Percentiles rank a stretch among this genome's conserved stretches.
phyloP scores from a whole-genome alignment of 2,797 vertebrate genomes.

The Nyctibius grandis region DNA sequence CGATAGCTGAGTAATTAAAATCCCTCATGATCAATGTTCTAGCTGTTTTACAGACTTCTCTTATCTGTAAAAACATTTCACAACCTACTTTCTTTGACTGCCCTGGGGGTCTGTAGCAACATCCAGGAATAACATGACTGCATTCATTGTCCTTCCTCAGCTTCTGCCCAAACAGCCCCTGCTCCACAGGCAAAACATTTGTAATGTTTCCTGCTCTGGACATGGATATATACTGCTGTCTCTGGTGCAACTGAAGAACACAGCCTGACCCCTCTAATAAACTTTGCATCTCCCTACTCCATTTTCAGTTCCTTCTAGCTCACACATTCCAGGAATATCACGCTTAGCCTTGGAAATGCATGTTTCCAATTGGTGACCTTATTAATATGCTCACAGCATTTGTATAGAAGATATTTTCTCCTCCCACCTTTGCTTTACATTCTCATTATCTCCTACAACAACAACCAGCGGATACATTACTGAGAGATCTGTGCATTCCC shows the following conservation, averaged over 20 bases:
- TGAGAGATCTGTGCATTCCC: slow-evolving; percentile 37
- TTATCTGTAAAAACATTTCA: slow-evolving; percentile 50
- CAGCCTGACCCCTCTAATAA: background rate
- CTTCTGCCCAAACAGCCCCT: slow-evolving; percentile 5
- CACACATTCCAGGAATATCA: slow-evolving; percentile 23
- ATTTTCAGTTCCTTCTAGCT: background rate
- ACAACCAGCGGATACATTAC: slow-evolving; percentile 36
- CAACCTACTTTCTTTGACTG: slow-evolving; percentile 48
- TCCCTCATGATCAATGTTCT: slow-evolving; percentile 44
- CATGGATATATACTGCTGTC: background rate
- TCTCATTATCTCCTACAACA: slow-evolving; percentile 37
- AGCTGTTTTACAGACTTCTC: slow-evolving; percentile 47
- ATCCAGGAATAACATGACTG: slow-evolving; percentile 24
- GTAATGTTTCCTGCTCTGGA: background rate
- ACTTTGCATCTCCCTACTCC: background rate
- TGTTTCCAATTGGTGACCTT: slow-evolving; percentile 52
- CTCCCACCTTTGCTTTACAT: slow-evolving; percentile 64
- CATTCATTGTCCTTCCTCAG: slow-evolving; percentile 41
- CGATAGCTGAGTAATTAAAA: slow-evolving; percentile 58
- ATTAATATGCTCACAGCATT: slow-evolving; percentile 56
- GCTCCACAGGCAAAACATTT: slow-evolving; percentile 9
- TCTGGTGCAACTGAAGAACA: slow-evolving; percentile 9
- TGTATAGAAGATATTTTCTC: slow-evolving; percentile 50
- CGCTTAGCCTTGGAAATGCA: slow-evolving; percentile 9
- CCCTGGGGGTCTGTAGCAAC: slow-evolving; percentile 33